These are phyloP conservation scores for Gonocerus acuteangulatus DNA, from an alignment of 2,888 invertebrate genomes.

Conservation along the genomic window DNA sequence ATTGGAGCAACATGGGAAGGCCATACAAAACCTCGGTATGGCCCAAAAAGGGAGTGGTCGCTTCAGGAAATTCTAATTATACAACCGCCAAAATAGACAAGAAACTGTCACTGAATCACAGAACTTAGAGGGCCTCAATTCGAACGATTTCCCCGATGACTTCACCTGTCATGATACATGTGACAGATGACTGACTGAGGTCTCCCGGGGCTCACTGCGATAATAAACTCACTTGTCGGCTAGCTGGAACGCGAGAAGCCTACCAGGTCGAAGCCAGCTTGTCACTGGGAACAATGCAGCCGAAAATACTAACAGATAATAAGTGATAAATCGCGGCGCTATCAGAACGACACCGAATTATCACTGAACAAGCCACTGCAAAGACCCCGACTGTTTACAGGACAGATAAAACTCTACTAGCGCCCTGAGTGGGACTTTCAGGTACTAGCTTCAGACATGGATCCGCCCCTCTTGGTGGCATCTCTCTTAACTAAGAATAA, in stretches of 20 bases:
- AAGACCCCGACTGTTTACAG: conserved; percentile 26
- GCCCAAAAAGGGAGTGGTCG: conserved; percentile 15
- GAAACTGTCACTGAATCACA: background rate
- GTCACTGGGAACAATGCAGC: background rate
- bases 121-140: background rate
- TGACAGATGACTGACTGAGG: conserved; percentile 15
- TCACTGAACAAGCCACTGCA: conserved; percentile 4
- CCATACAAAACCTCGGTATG: conserved; percentile 29
- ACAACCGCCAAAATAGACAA: background rate
- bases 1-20: conserved; percentile 39
- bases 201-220: background rate
- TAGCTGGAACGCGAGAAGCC: too few species aligned
- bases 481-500: too few species aligned
- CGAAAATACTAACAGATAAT: background rate
- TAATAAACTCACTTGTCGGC: too few species aligned
- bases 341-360: conserved; percentile 12
- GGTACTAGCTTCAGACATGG: background rate
- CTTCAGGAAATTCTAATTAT: background rate
- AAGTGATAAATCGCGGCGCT: conserved; percentile 8
- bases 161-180: conserved; percentile 21
- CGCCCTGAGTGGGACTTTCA: conserved; percentile 25
- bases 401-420: conserved; percentile 34
- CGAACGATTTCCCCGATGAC: background rate
- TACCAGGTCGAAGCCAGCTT: too few species aligned
- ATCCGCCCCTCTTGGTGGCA: background rate